Base-by-base conservation (phyloP, 2,888 invertebrate species). In the Idaea biselata region DNA sequence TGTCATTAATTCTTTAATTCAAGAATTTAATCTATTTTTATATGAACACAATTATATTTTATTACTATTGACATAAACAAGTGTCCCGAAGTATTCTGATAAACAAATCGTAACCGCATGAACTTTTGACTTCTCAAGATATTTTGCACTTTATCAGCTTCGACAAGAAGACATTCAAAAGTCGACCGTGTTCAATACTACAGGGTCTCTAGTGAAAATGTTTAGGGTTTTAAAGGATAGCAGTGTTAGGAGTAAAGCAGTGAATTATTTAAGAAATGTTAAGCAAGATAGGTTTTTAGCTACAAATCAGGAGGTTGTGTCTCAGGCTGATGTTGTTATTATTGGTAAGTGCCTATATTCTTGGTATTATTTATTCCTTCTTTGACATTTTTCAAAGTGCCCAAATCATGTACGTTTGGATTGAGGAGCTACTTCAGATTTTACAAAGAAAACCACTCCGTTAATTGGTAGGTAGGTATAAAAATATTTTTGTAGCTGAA, bases 311-410 rank as follows among this genome's bases (percentile, higher is more conserved):
- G 89, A 91, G 58, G 77, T 91, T 1, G 87, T 86, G 55, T 74
- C 87, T 54, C 93, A 94, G 55, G 96, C 96, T 17, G 97, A 97
- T 88, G 96, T 96, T 69, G 96, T 97, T 63, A 93, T 97, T 72
- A 94, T 97, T 71, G 96, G 96, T 95, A 84, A 91, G 89, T 88
- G n/a, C n/a, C n/a, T n/a, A 18, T 7, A 32, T 8, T 31, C 33
- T 16, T 44, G n/a, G 25, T 55, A 32, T 62, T 67, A 60, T 32
- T 53, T 58, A 54, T 18, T 53, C 25, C 25, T n/a, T n/a, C n/a
- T n/a, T n/a, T n/a, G n/a, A n/a, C n/a, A n/a, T n/a, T n/a, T n/a
- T n/a, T n/a, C n/a, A n/a, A n/a, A n/a, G n/a, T n/a, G n/a, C n/a
- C n/a, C n/a, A n/a, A n/a, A n/a, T n/a, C n/a, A n/a, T n/a, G n/a